Conservation (phyloP, 2,113 vertebrate genomes). For the Leptocoma aspasia region DNA sequence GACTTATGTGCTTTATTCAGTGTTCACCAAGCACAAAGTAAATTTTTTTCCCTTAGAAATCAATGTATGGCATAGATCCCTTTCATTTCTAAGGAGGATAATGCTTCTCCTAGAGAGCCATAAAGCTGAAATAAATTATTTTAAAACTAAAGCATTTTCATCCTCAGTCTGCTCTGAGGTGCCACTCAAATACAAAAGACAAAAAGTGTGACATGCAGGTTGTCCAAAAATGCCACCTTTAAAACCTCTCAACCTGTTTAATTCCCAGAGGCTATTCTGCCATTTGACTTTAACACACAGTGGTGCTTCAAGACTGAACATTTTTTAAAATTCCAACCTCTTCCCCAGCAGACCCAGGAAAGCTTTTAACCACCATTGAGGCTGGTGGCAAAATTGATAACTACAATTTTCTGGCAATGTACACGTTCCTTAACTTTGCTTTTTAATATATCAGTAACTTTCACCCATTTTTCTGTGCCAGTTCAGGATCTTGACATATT, state of each 20-base stretch:
- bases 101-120: not conserved
- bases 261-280: not conserved
- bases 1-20: not conserved
- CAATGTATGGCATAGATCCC: not conserved
- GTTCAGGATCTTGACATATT: not conserved
- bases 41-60: not conserved
- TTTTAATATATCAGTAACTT: not conserved
- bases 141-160: not conserved
- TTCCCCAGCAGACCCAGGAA: not conserved
- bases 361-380: not conserved
- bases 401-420: not conserved
- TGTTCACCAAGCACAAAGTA: not conserved
- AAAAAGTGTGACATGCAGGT: not conserved
- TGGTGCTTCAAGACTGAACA: not conserved
- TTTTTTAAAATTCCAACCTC: not conserved
- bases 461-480: not conserved
- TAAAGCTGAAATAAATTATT: not conserved
- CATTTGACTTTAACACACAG: not conserved
- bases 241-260: not conserved
- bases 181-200: not conserved
- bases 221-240: not conserved
- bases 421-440: not conserved
- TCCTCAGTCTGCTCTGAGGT: not conserved
- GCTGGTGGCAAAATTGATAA: not conserved
- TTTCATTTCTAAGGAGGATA: not conserved